Base-by-base conservation (phyloP, 2,797 vertebrate species). In the Serranus cabrilla region DNA sequence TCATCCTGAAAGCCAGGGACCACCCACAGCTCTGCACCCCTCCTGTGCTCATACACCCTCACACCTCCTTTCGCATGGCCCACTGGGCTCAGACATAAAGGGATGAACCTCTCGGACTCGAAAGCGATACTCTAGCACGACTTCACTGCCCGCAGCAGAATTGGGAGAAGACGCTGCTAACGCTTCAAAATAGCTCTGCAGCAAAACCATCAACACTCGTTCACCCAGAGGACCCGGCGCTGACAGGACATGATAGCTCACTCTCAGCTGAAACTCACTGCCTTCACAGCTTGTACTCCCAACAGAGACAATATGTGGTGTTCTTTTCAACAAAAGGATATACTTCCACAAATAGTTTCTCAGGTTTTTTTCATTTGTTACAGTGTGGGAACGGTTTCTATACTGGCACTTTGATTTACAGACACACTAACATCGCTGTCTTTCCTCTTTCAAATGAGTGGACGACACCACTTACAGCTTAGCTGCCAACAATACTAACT, bases 1-100 rank as follows among this genome's bases (percentile, higher is more conserved):
- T 67, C 71, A n/a, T 84, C 63, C 81, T 34, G 47, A 11, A 7
- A 86, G 84, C 83, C 88, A 91, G 70, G 82, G 77, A 90, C 83
- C 90, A 87, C 89, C 88, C 80, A 83, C 84, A 71, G 66, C 57
- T 71, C 61, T 49, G 71, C 63, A 54, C 34, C 62, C 65, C 70
- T 66, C 46, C 72, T 69, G 77, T 46, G 20, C 58, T 76, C 74
- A 16, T 8, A 49, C 61, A 39, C 59, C 54, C 77, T 79, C 65
- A 75, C 61, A 73, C 69, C 76, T 34, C 77, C 71, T 66, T 68
- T 12, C 58, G 54, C 65, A 18, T 14, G 20, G 43, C 50, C 71
- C 59, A 67, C 82, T 45, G 39, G 52, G 63, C 66, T 49, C 79
- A 59, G 37, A 60, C 78, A 66, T 63, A 27, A 56, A 65, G 43